Conservation (phyloP, 1,140 invertebrate species). For the Drosophila mauritiana region DNA sequence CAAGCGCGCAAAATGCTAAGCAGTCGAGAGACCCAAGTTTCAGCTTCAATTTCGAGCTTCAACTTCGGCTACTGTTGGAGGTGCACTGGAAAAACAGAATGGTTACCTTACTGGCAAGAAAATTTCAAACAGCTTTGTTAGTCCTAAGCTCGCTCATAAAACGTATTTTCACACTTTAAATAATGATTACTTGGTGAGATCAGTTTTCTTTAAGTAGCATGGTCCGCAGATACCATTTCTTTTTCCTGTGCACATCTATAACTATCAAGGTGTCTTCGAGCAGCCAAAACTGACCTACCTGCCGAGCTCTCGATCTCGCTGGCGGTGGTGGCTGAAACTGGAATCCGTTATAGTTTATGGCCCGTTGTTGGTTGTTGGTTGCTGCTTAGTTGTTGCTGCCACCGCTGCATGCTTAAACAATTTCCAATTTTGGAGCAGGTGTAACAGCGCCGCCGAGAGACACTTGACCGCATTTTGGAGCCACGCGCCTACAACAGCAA, state of each 20-base stretch:
- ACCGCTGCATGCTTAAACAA: constrained; percentile 42
- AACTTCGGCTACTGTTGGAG: constrained; percentile 16
- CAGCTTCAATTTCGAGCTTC: constrained; percentile 25
- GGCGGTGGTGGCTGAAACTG: constrained; percentile 69
- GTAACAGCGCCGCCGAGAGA: constrained; percentile 56
- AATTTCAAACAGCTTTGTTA: too few species aligned
- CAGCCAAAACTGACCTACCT: constrained; percentile 72
- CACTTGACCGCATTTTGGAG: constrained; percentile 83
- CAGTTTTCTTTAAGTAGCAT: too few species aligned
- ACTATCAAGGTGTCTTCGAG: constrained; percentile 54
- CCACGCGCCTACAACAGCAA: constrained; percentile 72
- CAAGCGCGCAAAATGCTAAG: constrained; percentile 81
- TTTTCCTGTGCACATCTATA: constrained; percentile 27
- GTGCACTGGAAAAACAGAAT: constrained; percentile 5
- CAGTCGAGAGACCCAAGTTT: constrained; percentile 46
- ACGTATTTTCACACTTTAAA: neutral
- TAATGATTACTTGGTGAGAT: too few species aligned
- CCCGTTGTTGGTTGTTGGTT: constrained; percentile 45
- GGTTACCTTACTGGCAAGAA: too few species aligned
- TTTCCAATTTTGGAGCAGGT: constrained; percentile 76
- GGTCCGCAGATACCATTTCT: neutral
- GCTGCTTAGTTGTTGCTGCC: neutral
- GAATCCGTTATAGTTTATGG: constrained; percentile 83
- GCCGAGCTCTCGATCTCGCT: constrained; percentile 38
- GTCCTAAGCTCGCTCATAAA: neutral